A percentile compares a stretch with the other conserved stretches of the same genome.
phyloP scores from a whole-genome alignment of 2,888 invertebrate species.

The Polydrusus pterygomalis region DNA sequence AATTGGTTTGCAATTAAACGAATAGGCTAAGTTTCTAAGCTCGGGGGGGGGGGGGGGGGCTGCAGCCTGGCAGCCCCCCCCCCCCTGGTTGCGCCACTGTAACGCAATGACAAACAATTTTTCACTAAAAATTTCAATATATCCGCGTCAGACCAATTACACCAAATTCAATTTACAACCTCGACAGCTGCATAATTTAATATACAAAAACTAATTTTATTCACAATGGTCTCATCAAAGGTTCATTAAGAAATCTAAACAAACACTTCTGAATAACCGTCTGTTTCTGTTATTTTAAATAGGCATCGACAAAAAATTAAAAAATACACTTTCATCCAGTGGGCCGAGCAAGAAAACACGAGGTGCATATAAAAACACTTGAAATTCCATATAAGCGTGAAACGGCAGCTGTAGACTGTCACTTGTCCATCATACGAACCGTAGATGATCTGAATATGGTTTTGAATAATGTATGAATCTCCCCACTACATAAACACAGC shows the following conservation, averaged over 20 bases:
- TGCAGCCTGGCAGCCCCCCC: too few relatives aligned
- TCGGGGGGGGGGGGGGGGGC: too few relatives aligned
- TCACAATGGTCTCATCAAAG: conserved; percentile 52
- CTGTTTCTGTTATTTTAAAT: conserved; percentile 34
- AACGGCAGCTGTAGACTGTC: conserved; percentile 72
- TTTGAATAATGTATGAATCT: conserved; percentile 54
- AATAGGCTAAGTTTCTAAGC: too few relatives aligned
- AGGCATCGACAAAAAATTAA: conserved; percentile 54
- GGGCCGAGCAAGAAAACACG: conserved; percentile 50
- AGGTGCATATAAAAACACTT: conserved; percentile 67
- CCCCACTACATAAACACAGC: conserved; percentile 54
- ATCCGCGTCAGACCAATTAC: too few relatives aligned
- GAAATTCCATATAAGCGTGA: conserved; percentile 68
- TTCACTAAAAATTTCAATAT: too few relatives aligned
- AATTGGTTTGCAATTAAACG: too few relatives aligned
- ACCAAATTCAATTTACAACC: conserved; percentile 10
- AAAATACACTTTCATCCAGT: conserved; percentile 54
- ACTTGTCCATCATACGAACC: conserved; percentile 71
- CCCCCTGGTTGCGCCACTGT: too few relatives aligned
- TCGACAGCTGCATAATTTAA: conserved; percentile 29
- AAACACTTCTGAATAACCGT: conserved; percentile 50
- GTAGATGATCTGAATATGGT: conserved; percentile 66
- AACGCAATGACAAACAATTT: too few relatives aligned
- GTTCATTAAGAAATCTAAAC: conserved; percentile 50
- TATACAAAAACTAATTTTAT: conserved; percentile 45